A percentile compares a stretch with the other conserved stretches of the same genome.
These are phyloP conservation scores for Paracanthobrama guichenoti DNA, from an alignment of 2,113 vertebrate genomes.

Conservation along the genomic window DNA sequence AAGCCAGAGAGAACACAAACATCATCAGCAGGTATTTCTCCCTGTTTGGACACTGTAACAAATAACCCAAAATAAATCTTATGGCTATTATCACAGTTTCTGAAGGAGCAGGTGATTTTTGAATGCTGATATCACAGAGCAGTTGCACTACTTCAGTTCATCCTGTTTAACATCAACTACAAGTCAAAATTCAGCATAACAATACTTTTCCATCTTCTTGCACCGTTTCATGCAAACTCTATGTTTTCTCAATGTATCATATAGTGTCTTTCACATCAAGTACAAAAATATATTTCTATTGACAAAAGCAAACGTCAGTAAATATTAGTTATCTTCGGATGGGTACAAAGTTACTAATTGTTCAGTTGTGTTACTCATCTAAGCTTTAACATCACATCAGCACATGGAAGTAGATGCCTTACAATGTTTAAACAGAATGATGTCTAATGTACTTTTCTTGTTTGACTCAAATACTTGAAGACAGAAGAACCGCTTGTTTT, in stretches of 20 bases:
- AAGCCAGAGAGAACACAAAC: not conserved
- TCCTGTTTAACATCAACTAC: not conserved
- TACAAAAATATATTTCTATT: constrained; percentile 81
- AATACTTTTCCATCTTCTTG: not conserved
- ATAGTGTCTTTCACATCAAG: constrained; percentile 62
- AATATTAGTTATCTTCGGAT: constrained; percentile 60
- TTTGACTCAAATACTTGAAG: not conserved
- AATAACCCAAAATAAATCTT: not conserved
- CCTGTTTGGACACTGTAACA: not conserved
- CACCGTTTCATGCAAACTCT: not conserved
- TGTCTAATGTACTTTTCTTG: not conserved
- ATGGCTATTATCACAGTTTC: constrained; percentile 13
- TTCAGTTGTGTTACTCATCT: not conserved
- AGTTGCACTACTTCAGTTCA: not conserved
- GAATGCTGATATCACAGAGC: not conserved
- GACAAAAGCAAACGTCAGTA: constrained; percentile 68
- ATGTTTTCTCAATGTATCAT: not conserved
- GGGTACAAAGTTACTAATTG: constrained; percentile 14
- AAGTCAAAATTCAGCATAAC: not conserved
- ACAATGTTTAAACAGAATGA: not conserved
- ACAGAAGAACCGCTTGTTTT: not conserved
- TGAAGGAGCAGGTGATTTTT: not conserved
- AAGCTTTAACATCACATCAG: constrained; percentile 7
- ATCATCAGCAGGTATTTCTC: not conserved
- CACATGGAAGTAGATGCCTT: not conserved